Evolutionary conservation across 2,888 invertebrate genomes (phyloP).

Genomic region (Oasisia sp.): DNA sequence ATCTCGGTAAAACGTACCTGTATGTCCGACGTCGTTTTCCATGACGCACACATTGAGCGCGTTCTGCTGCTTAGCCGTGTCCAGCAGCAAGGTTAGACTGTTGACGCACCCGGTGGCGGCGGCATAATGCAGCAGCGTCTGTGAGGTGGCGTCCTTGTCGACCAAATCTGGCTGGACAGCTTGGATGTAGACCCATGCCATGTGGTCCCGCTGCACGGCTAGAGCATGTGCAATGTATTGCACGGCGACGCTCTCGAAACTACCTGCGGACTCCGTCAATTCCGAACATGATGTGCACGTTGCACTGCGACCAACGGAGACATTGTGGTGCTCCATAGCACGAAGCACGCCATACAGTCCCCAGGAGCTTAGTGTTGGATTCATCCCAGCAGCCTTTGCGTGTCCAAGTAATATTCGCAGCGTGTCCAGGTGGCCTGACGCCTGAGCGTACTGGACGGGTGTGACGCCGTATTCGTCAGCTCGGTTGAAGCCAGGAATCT

Average conservation of each 20-base stretch:
- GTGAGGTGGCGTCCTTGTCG: background rate
- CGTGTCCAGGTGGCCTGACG: background rate
- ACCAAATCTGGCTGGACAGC: background rate
- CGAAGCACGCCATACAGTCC: background rate
- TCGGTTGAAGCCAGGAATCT: background rate
- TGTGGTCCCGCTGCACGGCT: background rate
- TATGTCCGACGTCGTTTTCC: background rate
- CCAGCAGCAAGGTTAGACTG: background rate
- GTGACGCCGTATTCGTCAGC: background rate
- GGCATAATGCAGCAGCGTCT: background rate
- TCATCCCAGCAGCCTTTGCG: background rate
- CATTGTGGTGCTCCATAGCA: background rate
- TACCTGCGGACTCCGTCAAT: background rate
- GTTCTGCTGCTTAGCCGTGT: background rate
- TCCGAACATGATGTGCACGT: background rate
- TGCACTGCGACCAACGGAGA: background rate
- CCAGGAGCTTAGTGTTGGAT: background rate
- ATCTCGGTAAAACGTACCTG: background rate
- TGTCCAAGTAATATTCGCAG: background rate
- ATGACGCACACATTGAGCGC: background rate
- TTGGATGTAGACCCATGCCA: slow-evolving; percentile 10
- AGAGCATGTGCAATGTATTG: background rate
- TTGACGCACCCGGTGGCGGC: background rate
- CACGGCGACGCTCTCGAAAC: background rate
- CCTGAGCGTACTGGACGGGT: background rate